phyloP scores from a whole-genome alignment of 2,888 invertebrate species.

The Plemyria rubiginata region DNA sequence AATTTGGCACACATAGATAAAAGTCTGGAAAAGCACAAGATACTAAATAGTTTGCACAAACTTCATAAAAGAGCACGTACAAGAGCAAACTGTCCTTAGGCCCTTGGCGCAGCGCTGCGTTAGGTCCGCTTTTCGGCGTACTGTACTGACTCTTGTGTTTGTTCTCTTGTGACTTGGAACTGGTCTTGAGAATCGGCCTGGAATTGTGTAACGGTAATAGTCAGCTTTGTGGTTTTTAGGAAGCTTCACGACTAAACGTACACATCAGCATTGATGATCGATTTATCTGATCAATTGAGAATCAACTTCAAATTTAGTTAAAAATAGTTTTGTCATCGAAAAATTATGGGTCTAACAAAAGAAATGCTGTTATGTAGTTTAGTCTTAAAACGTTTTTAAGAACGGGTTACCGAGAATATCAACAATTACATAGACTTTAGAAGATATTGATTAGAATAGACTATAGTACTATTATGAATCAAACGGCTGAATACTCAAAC shows the following conservation, averaged over 20 bases:
- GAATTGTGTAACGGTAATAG: constrained; percentile 36
- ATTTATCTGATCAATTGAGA: no score
- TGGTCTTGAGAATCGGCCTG: constrained; percentile 74
- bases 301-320: no score
- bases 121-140: constrained; percentile 87
- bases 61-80: constrained; percentile 84
- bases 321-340: not conserved
- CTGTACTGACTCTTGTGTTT: constrained; percentile 86
- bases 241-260: not conserved
- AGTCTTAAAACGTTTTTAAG: constrained; percentile 4
- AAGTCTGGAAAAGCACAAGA: not conserved
- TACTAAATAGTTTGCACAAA: not conserved
- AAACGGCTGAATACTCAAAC: no score
- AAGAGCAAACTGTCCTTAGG: constrained; percentile 90
- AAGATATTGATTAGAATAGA: not conserved
- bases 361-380: constrained; percentile 14
- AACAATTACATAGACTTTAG: not conserved
- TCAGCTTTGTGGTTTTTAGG: constrained; percentile 2
- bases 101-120: constrained; percentile 89
- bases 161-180: constrained; percentile 69
- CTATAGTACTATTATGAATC: no score
- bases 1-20: no score
- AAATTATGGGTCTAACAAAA: not conserved
- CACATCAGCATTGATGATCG: constrained; percentile 15
- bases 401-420: constrained; percentile 3